Evolutionary conservation across 2,888 invertebrate species (phyloP).

Genomic region (Netelia virgata): DNA sequence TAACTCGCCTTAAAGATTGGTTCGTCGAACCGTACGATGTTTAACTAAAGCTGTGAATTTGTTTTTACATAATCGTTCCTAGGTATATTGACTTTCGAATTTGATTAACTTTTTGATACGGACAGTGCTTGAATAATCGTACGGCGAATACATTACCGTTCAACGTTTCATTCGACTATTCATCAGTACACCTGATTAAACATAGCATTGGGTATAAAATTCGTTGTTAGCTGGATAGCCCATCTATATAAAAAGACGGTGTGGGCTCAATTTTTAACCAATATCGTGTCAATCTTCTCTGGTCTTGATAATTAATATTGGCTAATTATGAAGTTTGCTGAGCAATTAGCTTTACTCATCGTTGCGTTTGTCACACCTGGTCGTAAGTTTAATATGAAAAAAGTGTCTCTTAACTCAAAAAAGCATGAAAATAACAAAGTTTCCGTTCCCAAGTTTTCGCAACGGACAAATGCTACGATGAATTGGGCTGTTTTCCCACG

Average conservation of each 20-base stretch:
- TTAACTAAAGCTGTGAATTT: too few species aligned
- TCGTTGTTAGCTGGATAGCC: background rate
- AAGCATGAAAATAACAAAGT: too few species aligned
- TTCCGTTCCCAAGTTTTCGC: conserved; percentile 29
- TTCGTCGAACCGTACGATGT: too few species aligned
- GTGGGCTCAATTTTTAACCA: background rate
- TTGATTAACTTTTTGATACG: background rate
- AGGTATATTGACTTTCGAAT: too few species aligned
- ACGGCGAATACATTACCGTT: background rate
- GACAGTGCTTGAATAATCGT: background rate
- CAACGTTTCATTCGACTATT: conserved; percentile 19
- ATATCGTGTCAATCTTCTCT: conserved; percentile 9
- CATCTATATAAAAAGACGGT: conserved; percentile 19
- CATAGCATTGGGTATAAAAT: background rate
- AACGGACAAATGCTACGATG: conserved; percentile 79
- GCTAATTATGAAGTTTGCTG: conserved; percentile 13
- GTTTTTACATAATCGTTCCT: too few species aligned
- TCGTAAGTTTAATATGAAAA: conserved; percentile 17
- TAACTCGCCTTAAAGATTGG: too few species aligned
- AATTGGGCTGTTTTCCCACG: conserved; percentile 83
- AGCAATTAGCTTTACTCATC: conserved; percentile 17
- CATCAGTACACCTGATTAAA: conserved; percentile 43
- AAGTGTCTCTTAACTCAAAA: too few species aligned
- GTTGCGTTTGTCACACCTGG: background rate
- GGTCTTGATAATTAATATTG: background rate